Conservation (phyloP, 2,113 vertebrate genomes). For the Seriola dumerili region DNA sequence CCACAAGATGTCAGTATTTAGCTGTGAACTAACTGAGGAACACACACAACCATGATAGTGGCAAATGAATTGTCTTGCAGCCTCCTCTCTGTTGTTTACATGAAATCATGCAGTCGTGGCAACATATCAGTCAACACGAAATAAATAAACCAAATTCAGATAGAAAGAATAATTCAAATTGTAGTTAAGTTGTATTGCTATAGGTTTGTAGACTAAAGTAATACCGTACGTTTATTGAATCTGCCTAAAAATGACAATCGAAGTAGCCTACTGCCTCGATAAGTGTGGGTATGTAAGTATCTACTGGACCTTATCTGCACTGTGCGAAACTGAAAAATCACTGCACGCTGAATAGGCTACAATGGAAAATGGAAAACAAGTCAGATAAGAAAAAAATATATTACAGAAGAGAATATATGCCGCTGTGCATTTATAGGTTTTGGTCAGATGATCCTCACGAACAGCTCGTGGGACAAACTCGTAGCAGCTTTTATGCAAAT, state of each 20-base stretch:
- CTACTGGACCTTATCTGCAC: not conserved
- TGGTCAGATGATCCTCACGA: conserved; percentile 65
- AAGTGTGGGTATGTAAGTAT: not conserved
- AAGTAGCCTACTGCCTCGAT: not conserved
- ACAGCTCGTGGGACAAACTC: conserved; percentile 42
- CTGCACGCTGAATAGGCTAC: not conserved
- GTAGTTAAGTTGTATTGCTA: not conserved
- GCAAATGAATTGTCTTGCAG: not conserved
- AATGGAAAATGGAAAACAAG: conserved; percentile 7
- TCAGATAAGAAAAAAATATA: conserved; percentile 2
- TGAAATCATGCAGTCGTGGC: not conserved
- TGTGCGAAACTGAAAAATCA: not conserved
- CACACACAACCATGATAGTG: not conserved
- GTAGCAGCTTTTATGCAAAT: conserved; percentile 79
- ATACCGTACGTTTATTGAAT: not conserved
- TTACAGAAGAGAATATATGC: conserved; percentile 1
- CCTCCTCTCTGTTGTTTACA: conserved; percentile 11
- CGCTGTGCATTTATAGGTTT: conserved; percentile 46
- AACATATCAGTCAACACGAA: not conserved
- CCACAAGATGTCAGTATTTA: conserved; percentile 72
- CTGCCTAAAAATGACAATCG: not conserved
- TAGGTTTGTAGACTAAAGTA: not conserved
- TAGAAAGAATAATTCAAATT: not conserved
- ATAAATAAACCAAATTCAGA: not conserved
- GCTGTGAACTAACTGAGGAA: not conserved